Evolutionary conservation across 2,797 vertebrate genomes (phyloP).

Genomic region (Crenuchus spilurus): DNA sequence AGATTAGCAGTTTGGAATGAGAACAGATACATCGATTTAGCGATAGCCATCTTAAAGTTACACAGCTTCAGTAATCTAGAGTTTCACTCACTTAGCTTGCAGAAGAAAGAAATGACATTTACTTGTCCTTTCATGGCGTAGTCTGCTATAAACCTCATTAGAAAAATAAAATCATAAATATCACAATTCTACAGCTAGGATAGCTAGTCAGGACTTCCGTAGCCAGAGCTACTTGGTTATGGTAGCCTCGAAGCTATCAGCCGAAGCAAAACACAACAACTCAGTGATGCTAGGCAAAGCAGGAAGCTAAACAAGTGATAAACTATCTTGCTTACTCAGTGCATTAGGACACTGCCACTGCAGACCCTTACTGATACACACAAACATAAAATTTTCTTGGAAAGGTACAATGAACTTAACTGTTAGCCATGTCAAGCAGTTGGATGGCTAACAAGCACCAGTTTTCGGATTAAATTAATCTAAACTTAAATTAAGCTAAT

Average conservation of each 20-base stretch:
- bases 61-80: too few relatives aligned
- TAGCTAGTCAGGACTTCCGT: slow-evolving; percentile 15
- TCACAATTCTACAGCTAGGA: too few relatives aligned
- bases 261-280: neutral
- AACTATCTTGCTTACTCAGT: neutral
- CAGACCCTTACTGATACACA: neutral
- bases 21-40: too few relatives aligned
- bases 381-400: neutral
- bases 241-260: neutral
- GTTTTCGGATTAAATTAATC: neutral
- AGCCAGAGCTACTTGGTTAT: neutral
- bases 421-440: neutral
- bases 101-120: too few relatives aligned
- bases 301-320: neutral
- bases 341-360: neutral
- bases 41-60: too few relatives aligned
- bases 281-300: neutral
- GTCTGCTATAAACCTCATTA: too few relatives aligned
- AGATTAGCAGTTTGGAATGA: too few relatives aligned
- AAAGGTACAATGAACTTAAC: neutral
- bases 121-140: too few relatives aligned
- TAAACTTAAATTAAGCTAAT: too few relatives aligned
- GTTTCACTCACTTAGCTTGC: too few relatives aligned
- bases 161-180: too few relatives aligned
- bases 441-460: neutral